Base-by-base conservation (phyloP, 1,140 invertebrate genomes). In the Camponotus floridanus region DNA sequence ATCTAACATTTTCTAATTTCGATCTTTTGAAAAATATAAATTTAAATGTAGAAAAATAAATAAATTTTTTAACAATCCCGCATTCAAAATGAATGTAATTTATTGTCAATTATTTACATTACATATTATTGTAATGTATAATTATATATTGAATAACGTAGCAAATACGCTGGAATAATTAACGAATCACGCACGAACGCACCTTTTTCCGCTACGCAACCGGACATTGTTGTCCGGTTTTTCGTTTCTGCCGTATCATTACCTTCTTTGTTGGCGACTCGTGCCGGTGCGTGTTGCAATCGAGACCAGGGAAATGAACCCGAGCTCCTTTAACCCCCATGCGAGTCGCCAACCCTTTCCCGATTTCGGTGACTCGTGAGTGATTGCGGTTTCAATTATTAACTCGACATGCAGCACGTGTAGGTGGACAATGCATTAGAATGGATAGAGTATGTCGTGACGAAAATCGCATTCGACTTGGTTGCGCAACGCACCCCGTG, bases 391-490 rank as follows among this genome's bases (percentile, higher is more conserved):
- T 73, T 74, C 85, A 73, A 78, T 55, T 76, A 68, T 81, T 86
- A 76, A 39, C 3, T 48, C 11, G 33, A 59, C 31, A 39, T 51
- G 33, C 36, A 48, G 18, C n/a, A 18, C 13, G 48, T 45, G 68
- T n/a, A 67, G 59, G 79, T 85, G 67, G 80, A 74, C 68, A 87
- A 85, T 73, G 45, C 48, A 51, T 18, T 18, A 48, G 26, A 42
- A 0, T 21, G 42, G 31, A 4, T 36, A 13, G 18, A 36, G n/a
- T 15, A 42, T 73, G 85, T 73, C 73, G 61, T 87, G 65, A 79
- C 88, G 88, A 86, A 90, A 89, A 79, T 90, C 76, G 78, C 78
- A 71, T 79, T 84, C 78, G 76, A 89, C 79, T 55, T 88, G 70
- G 78, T 86, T 65, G 55, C 21, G 42, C 76, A 70, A 80, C 79